These are phyloP conservation scores for Holacanthus passer DNA, from an alignment of 2,113 vertebrate genomes.

Conservation along the genomic window DNA sequence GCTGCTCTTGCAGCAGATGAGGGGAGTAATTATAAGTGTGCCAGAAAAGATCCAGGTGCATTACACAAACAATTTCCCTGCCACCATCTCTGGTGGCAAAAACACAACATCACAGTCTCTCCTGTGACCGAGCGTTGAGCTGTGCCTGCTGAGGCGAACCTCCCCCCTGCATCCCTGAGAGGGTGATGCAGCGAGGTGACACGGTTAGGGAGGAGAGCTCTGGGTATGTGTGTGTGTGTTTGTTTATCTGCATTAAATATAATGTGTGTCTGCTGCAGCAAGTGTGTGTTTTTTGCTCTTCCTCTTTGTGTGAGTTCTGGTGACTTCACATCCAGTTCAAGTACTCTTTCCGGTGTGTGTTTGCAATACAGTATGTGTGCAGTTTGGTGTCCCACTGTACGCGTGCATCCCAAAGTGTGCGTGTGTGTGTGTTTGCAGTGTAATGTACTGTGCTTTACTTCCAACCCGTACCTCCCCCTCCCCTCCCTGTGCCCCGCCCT, in stretches of 20 bases:
- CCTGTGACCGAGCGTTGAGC: conserved; percentile 70
- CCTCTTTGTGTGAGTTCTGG: conserved; percentile 37
- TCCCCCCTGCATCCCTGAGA: conserved; percentile 79
- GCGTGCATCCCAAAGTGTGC: conserved; percentile 34
- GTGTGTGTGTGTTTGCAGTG: conserved; percentile 42
- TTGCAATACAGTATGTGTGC: not conserved
- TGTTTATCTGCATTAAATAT: conserved; percentile 64
- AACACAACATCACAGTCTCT: conserved; percentile 70
- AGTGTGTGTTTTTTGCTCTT: conserved; percentile 3
- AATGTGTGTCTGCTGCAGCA: conserved; percentile 34
- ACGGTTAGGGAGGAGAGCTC: conserved; percentile 78
- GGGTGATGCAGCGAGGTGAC: conserved; percentile 82
- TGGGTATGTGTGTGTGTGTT: conserved; percentile 33
- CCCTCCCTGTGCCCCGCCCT: conserved; percentile 76
- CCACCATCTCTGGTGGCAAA: conserved; percentile 77
- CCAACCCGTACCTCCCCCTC: conserved; percentile 43
- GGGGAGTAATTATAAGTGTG: conserved; percentile 67
- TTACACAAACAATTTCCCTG: conserved; percentile 71
- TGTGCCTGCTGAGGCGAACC: conserved; percentile 76
- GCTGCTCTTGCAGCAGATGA: conserved; percentile 67
- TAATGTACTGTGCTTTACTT: conserved; percentile 68
- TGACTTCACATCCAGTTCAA: conserved; percentile 69
- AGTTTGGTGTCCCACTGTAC: conserved; percentile 32
- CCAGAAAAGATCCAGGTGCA: conserved; percentile 76
- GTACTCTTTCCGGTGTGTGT: conserved; percentile 43